phyloP scores from a whole-genome alignment of 1,140 invertebrate species.

The Pseudomyrmex dendroicus region DNA sequence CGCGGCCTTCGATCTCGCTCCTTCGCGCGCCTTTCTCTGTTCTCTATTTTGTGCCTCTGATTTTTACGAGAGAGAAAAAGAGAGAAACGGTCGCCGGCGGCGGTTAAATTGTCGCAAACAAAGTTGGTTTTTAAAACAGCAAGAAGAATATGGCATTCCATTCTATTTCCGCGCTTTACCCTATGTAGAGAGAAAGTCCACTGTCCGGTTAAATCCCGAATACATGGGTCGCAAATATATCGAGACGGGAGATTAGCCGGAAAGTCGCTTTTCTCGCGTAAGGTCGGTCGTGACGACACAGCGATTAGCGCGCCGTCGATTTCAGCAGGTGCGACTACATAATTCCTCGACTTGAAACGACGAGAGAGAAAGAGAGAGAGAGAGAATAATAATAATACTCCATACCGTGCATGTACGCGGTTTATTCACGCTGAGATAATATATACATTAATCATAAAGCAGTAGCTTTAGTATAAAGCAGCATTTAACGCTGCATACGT shows the following conservation, averaged over 20 bases:
- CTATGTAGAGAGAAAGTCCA: slow-evolving; percentile 10
- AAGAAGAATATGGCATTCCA: too few species aligned
- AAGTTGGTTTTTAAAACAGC: too few species aligned
- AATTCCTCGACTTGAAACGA: slow-evolving; percentile 36
- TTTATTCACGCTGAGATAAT: slow-evolving; percentile 16
- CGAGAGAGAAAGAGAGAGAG: slow-evolving; percentile 20
- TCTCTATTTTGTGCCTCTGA: slow-evolving; percentile 10
- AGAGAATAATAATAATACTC: too few species aligned
- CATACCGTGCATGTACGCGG: not conserved
- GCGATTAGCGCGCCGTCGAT: slow-evolving; percentile 66
- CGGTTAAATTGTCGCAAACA: too few species aligned
- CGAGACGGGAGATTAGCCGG: slow-evolving; percentile 53
- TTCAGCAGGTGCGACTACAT: slow-evolving; percentile 54
- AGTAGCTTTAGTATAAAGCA: not conserved
- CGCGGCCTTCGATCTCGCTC: slow-evolving; percentile 62
- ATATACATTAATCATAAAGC: not conserved
- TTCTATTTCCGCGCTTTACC: not conserved
- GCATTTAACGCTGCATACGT: not conserved
- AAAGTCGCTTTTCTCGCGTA: slow-evolving; percentile 54
- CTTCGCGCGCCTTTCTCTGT: slow-evolving; percentile 39
- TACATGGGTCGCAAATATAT: slow-evolving; percentile 62
- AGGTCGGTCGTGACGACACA: slow-evolving; percentile 25
- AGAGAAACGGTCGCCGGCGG: not conserved
- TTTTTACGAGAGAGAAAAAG: not conserved
- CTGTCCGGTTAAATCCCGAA: slow-evolving; percentile 50